phyloP scores from a whole-genome alignment of 2,888 invertebrate species.

The Norana najaformis region DNA sequence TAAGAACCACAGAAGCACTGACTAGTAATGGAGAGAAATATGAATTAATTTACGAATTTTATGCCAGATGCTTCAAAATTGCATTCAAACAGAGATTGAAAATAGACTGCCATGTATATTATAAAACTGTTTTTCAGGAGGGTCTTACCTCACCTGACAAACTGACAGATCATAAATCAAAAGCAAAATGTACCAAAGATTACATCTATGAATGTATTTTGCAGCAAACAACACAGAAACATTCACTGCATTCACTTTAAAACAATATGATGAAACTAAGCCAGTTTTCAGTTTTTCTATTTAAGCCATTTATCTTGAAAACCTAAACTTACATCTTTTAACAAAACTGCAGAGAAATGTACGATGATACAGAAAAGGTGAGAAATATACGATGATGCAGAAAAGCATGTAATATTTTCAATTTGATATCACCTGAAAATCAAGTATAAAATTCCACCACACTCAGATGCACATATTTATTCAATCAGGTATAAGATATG shows the following conservation, averaged over 20 bases:
- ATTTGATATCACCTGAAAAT: too few species aligned
- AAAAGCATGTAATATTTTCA: not conserved
- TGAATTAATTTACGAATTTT: too few species aligned
- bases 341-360: not conserved
- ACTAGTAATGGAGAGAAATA: not conserved
- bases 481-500: not conserved
- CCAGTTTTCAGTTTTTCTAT: too few species aligned
- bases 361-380: not conserved
- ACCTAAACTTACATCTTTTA: not conserved
- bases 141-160: not conserved
- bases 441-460: not conserved
- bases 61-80: not conserved
- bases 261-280: not conserved
- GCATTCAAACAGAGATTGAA: not conserved
- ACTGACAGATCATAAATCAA: not conserved
- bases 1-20: not conserved
- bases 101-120: not conserved
- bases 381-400: not conserved
- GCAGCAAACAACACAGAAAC: not conserved
- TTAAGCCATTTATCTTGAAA: too few species aligned
- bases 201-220: not conserved
- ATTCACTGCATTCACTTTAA: not conserved
- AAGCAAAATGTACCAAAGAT: not conserved
- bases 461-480: not conserved
- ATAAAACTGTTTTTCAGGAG: not conserved